Evolutionary conservation across 2,113 vertebrate species (phyloP).

Genomic region (Progne subis): DNA sequence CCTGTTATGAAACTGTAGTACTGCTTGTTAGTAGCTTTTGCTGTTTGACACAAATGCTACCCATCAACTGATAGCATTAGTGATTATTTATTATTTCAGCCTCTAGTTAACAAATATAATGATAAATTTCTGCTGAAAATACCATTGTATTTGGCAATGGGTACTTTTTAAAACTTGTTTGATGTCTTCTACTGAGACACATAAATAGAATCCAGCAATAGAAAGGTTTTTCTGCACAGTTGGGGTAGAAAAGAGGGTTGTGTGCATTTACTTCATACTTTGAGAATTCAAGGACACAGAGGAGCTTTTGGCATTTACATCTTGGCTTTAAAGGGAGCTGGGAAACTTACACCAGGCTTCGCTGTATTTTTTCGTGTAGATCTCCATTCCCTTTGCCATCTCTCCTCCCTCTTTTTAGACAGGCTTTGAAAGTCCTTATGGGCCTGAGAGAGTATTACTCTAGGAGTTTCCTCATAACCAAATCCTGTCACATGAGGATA

Average conservation of each 20-base stretch:
- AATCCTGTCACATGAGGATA: constrained; percentile 66
- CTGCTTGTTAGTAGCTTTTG: constrained; percentile 9
- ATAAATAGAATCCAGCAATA: background rate
- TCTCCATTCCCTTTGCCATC: constrained; percentile 48
- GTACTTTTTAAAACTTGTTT: background rate
- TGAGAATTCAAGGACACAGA: constrained; percentile 50
- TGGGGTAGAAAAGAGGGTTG: background rate
- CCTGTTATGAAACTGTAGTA: constrained; percentile 11
- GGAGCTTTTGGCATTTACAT: constrained; percentile 48
- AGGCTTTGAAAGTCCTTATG: constrained; percentile 37
- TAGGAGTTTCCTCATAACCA: constrained; percentile 60
- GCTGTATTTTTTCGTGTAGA: constrained; percentile 31
- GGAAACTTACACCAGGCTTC: constrained; percentile 43
- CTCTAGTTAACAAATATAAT: background rate
- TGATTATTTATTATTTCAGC: constrained; percentile 8
- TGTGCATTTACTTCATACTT: constrained; percentile 23
- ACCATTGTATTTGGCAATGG: background rate
- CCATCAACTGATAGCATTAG: background rate
- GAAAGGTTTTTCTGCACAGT: background rate
- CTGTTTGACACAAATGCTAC: background rate
- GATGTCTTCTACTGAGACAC: background rate
- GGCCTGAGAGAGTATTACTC: constrained; percentile 44
- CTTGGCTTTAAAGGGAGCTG: constrained; percentile 47
- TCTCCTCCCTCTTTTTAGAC: constrained; percentile 54
- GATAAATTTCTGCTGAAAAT: background rate